phyloP scores from a whole-genome alignment of 2,797 vertebrate species.

The Oreochromis grahami region DNA sequence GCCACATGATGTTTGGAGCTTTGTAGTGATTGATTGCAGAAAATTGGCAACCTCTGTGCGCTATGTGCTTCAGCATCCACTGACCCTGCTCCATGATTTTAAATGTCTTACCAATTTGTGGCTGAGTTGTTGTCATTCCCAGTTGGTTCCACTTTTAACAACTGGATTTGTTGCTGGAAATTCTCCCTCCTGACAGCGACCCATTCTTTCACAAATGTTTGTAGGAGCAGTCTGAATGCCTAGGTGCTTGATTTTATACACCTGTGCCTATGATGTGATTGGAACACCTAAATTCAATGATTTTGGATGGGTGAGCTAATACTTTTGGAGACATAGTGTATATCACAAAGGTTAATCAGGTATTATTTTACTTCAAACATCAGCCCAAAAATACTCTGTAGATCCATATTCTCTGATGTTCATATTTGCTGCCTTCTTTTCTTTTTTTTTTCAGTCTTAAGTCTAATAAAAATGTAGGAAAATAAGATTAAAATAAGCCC shows the following conservation, averaged over 20 bases:
- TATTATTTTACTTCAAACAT: neutral
- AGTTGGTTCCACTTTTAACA: neutral
- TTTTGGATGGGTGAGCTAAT: neutral
- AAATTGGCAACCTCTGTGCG: neutral
- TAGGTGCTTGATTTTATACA: neutral
- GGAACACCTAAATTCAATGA: neutral
- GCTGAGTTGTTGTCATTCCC: neutral
- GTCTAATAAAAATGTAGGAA: neutral
- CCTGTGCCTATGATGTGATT: accelerated
- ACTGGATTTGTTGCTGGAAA: neutral
- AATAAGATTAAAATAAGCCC: accelerated
- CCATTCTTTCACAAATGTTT: neutral
- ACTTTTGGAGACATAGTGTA: neutral
- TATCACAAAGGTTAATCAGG: neutral
- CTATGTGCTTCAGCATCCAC: neutral
- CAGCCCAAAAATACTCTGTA: neutral
- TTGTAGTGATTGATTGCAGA: neutral
- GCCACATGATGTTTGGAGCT: neutral
- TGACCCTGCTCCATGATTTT: neutral
- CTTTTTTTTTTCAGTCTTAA: neutral
- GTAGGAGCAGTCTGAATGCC: neutral
- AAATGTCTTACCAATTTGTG: neutral
- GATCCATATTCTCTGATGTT: neutral
- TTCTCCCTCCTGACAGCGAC: neutral
- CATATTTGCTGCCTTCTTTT: neutral